These are phyloP conservation scores for Crotalus tigris DNA, from an alignment of 2,113 vertebrate genomes.

Conservation along the genomic window DNA sequence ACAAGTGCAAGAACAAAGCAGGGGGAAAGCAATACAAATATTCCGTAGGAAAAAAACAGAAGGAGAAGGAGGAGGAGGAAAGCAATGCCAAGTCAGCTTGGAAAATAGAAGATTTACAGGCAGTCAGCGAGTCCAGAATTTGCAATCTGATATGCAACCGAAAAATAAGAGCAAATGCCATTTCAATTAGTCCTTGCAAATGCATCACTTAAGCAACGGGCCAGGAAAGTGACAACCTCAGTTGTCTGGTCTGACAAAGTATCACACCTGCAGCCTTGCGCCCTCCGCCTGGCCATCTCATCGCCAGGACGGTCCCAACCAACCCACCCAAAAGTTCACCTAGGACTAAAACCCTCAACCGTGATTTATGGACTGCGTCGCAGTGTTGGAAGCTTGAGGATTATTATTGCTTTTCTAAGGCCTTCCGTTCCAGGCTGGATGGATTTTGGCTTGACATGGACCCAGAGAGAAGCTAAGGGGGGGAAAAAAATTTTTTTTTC, in stretches of 20 bases:
- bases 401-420: not conserved
- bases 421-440: not conserved
- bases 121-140: conserved; percentile 16
- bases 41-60: conserved; percentile 21
- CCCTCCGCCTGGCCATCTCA: conserved; percentile 18
- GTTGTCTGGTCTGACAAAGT: conserved; percentile 14
- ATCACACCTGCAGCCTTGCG: not conserved
- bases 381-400: not conserved
- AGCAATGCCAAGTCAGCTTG: not conserved
- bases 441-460: not conserved
- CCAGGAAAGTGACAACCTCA: conserved; percentile 32
- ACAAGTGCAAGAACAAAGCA: not conserved
- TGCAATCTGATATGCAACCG: conserved; percentile 29
- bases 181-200: conserved; percentile 37
- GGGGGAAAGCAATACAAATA: conserved; percentile 8
- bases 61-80: not conserved
- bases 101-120: conserved; percentile 42
- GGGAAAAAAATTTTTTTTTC: not conserved
- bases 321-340: conserved; percentile 17
- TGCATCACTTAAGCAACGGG: conserved; percentile 9
- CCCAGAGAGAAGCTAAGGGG: conserved; percentile 20
- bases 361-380: conserved; percentile 5
- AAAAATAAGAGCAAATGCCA: conserved; percentile 30
- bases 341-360: conserved; percentile 14
- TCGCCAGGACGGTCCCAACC: conserved; percentile 38